These are phyloP conservation scores for Anas bahamensis DNA, from an alignment of 2,797 vertebrate species.

Conservation along the genomic window DNA sequence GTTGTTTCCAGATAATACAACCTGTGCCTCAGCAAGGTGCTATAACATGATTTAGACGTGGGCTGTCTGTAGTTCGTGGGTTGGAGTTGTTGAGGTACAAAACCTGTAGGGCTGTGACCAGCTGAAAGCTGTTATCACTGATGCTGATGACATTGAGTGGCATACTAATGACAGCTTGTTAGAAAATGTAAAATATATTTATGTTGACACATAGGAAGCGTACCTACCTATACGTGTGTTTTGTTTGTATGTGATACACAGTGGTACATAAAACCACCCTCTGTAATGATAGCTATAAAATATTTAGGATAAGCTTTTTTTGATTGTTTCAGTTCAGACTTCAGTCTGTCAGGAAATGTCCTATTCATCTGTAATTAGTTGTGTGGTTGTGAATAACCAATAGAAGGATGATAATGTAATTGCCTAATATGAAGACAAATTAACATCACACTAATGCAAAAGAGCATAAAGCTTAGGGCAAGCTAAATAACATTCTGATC, in stretches of 20 bases:
- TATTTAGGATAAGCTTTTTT: slow-evolving; percentile 10
- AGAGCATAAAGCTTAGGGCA: not conserved
- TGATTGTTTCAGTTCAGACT: slow-evolving; percentile 45
- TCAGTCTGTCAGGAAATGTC: slow-evolving; percentile 51
- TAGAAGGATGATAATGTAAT: slow-evolving; percentile 50
- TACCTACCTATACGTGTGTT: rapidly evolving
- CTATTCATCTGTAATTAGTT: slow-evolving; percentile 49
- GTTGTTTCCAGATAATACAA: not conserved
- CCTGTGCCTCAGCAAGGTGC: not conserved
- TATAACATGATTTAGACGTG: not conserved
- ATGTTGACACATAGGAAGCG: not conserved
- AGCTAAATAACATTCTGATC: not conserved
- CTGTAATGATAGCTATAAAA: not conserved
- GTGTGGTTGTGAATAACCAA: slow-evolving; percentile 50
- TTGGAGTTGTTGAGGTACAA: not conserved
- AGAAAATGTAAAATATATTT: not conserved
- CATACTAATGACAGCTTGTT: not conserved
- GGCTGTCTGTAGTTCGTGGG: not conserved
- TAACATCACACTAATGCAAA: slow-evolving; percentile 8
- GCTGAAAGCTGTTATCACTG: not conserved
- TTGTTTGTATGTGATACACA: not conserved
- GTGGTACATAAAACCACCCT: not conserved
- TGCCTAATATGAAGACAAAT: slow-evolving; percentile 49
- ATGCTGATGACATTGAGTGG: not conserved
- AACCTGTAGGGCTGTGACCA: rapidly evolving